Base-by-base conservation (phyloP, 2,113 vertebrate genomes). In the Zapus hudsonius region DNA sequence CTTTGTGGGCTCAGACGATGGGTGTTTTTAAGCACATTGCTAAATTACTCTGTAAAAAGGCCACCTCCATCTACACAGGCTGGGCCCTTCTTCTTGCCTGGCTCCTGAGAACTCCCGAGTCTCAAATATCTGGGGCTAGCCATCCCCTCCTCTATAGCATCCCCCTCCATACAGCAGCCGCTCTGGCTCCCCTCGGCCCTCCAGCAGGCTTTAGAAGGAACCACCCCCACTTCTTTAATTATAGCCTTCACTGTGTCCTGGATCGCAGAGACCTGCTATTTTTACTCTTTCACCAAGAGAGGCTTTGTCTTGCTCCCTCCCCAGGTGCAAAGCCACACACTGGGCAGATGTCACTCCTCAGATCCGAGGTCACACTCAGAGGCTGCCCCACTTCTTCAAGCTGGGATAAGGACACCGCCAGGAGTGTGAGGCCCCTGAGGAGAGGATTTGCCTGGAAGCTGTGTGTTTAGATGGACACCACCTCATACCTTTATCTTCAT, bases 331-430 rank as follows among this genome's bases (percentile, higher is more conserved):
- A 61, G 61, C 42, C 75, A 57, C 61, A 66, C 20, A 44, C 82
- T 33, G 87, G 64, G 92, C 74, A 74, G 57, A 57, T n/a, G 6
- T 44, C 64, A 79, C 29, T 25, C 80, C 42, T 84, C 81, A 73
- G 66, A 44, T 79, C 1, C 52, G 23, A 44, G 63, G 73, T 52
- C 92, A 44, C 5, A 17, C 23, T 82, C 64, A 36, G 87, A 64
- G 11, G n/a, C 81, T 80, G 74, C 12, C 74, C 59, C 87, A 57
- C 36, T 74, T 80, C 36, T 66, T 36, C 25, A 9, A 64, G 19
- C 57, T 11, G 2, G 22, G 9, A 17, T 20, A 73, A 23, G 64
- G 64, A 33, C 42, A 27, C n/a, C 42, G 27, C n/a, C 59, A 66
- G 6, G 42, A 73, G 75, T 31, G 20, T 5, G 40, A 20, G 0